Evolutionary conservation across 2,113 vertebrate genomes (phyloP), one percentile per base, ranked within the genome.

Genomic region (Fregetta grallaria): DNA sequence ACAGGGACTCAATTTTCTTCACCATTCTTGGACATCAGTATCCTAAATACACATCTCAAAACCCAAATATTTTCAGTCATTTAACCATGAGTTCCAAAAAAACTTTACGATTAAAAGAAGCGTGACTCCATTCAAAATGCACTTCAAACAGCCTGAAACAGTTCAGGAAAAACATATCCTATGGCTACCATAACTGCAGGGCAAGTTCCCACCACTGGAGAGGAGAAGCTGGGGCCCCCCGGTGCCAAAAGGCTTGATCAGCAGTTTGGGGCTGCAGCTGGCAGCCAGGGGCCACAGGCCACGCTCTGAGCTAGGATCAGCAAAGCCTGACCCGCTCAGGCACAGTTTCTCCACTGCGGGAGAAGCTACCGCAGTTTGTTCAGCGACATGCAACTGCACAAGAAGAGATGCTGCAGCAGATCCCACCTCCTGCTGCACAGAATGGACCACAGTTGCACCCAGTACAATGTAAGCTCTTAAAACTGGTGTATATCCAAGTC

Each of bases 381-480:
- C 59, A 52, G 68, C 38, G 10, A 40, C 0, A 1, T 4, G 11
- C 42, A 71, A 9, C 5, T 32, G 21, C 58, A 13, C 3, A 12
- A 58, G 70, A 40, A 67, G 58, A 70, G 49, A 30, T 20, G 40
- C 52, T 47, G 52, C 56, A 30, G 87, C n/a, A 47, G n/a, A 50
- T 0, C 42, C 52, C 36, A 26, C 30, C 72, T 53, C n/a, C 89
- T 13, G 6, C 70, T 30, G 25, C 53, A 44, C 58, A 42, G 38
- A 45, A 63, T 0, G 0, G 10, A 47, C 6, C 40, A 16, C 29
- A 21, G 34, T 3, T 38, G 61, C 61, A 50, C 21, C 34, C 30
- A 15, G 34, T 17, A 13, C 34, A 45, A 22, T 1, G 5, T 3
- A 16, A 67, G 38, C 19, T 50, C 68, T 44, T 26, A 45, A 23